Base-by-base conservation (phyloP, 2,888 invertebrate species). In the Amphiduros pacificus region DNA sequence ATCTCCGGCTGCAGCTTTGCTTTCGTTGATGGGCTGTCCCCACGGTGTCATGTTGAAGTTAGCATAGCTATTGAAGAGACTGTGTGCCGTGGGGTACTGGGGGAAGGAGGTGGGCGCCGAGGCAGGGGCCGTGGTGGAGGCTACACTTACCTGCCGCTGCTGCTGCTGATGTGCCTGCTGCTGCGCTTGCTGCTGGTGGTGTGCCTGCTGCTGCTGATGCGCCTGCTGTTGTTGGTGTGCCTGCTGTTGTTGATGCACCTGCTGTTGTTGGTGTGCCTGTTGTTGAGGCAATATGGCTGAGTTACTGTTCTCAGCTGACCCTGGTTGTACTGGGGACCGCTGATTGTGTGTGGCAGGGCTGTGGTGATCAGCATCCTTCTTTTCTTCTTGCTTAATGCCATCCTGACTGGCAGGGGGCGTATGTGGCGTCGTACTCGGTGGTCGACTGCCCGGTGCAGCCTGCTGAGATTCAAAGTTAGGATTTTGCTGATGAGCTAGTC, bases 51-150 rank as follows among this genome's bases (percentile, higher is more conserved):
- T n/a, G 44, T 44, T 44, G 50, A 58, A 58, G 56, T 60, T 62
- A 36, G 55, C 66, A 32, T 67, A 68, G 54, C 66, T 67, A 62
- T 68, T 68, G 58, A 62, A 68, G 32, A 61, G 55, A 36, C 58
- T 64, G 55, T 68, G 68, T 9, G 66, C 66, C 14, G 68, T 63
- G 27, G 61, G 57, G n/a, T 60, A 61, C 32, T 51, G 53, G 2
- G 27, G 32, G 20, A 55, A 24, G 20, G 52, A 44, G n/a, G 29
- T 29, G 24, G 40, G 53, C 14, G 14, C 27, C 3, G 49, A 31
- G 31, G 32, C 52, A 22, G 44, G 24, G 50, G 27, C 59, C 31
- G 52, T 31, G 32, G 31, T 40, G 36, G 52, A 20, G 20, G 44
- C 44, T 17, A 44, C 44, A 44, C 44, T 29, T 14, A 29, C 29